Base-by-base conservation (phyloP, 2,888 invertebrate genomes). In the Standfussiana lucernea region DNA sequence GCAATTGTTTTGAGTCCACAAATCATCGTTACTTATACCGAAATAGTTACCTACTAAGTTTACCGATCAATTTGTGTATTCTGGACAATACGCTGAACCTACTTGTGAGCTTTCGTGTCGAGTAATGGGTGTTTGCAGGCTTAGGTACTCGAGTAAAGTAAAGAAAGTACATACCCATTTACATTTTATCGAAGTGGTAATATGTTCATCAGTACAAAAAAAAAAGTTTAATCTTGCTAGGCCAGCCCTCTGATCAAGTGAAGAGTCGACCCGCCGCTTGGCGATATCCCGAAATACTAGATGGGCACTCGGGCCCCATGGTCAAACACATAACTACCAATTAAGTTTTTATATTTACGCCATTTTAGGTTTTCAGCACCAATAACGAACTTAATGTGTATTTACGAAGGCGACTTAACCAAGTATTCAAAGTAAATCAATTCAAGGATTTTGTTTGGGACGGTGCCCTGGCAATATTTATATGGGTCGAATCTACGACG, bases 401-500 rank as follows among this genome's bases (percentile, higher is more conserved):
- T 73, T 66, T 61, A 40, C 8, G 18, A 50, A 68, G 13, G 24
- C 1, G 32, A 59, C 56, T 32, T 28, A 69, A 66, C 72, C 65
- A 59, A 59, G 62, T 61, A 32, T 66, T 76, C 40, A 32, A 65
- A 77, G 65, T 59, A 75, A 87, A 79, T 82, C 76, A 71, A 73
- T 72, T 72, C 77, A 37, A 67, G 53, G 64, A 75, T 86, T 75
- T 82, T 21, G 32, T 61, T 32, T n/a, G 75, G 79, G 76, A 37
- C 68, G 66, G 59, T 66, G 66, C 64, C 18, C 18, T 24, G 24
- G n/a, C 42, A 79, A 85, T 87, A 75, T 86, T 85, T 79, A 72
- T 73, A 72, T 62, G 67, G 74, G 72, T 64, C 32, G 45, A 75
- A 70, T 67, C 62, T 45, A 62, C 47, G 56, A 45, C 21, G 61